Evolutionary conservation across 2,113 vertebrate genomes (phyloP).

Genomic region (Dasyprocta punctata): DNA sequence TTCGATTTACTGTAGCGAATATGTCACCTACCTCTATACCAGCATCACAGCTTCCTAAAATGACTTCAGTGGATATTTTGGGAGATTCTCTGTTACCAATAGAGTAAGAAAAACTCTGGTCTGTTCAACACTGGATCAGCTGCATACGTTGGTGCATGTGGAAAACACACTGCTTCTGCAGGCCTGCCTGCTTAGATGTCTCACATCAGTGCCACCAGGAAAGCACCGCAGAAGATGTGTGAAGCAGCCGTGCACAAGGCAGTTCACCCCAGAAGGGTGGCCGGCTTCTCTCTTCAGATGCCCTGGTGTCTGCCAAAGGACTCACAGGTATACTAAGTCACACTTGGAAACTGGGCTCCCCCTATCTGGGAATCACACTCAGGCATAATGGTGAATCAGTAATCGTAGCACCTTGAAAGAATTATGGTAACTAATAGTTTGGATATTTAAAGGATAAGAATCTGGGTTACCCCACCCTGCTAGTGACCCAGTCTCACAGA

Average conservation of each 20-base stretch:
- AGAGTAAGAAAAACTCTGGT: not conserved
- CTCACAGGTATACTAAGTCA: not conserved
- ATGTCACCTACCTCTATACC: not conserved
- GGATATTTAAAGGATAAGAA: not conserved
- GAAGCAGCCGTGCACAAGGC: not conserved
- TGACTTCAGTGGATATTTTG: not conserved
- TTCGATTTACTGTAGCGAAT: not conserved
- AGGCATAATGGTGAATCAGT: not conserved
- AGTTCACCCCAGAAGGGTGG: not conserved
- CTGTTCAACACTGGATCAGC: not conserved
- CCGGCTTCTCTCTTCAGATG: not conserved
- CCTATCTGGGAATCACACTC: not conserved
- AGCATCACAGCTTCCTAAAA: not conserved
- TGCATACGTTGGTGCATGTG: not conserved
- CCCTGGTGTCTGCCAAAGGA: not conserved
- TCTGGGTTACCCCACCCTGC: not conserved
- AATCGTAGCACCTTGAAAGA: not conserved
- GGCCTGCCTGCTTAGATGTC: not conserved
- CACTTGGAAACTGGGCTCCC: not conserved
- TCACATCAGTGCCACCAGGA: not conserved
- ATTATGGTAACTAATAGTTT: not conserved
- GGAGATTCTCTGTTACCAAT: not conserved
- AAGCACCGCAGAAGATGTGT: not conserved
- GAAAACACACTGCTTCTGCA: not conserved
- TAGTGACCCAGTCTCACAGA: not conserved